These are phyloP conservation scores for Eulemur rubriventer DNA, from an alignment of 2,797 vertebrate species.

Conservation along the genomic window DNA sequence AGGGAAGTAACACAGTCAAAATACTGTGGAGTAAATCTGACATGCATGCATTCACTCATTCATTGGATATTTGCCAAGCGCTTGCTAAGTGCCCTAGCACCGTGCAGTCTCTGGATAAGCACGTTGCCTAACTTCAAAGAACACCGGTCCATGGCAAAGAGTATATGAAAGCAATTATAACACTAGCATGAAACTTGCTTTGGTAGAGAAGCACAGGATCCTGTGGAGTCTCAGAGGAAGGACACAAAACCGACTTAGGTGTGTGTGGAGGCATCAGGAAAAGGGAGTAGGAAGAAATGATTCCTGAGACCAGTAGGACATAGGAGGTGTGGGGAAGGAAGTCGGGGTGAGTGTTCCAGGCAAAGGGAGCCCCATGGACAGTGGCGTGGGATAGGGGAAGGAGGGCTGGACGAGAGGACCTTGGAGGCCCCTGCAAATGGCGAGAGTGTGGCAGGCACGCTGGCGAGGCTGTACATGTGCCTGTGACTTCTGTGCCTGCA, in stretches of 20 bases:
- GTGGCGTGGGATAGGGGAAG: not conserved
- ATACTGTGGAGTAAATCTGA: not conserved
- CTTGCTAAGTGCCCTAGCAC: not conserved
- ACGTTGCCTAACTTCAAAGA: not conserved
- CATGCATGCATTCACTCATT: not conserved
- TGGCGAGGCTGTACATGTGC: not conserved
- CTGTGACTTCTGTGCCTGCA: not conserved
- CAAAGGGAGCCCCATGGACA: not conserved
- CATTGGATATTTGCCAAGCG: not conserved
- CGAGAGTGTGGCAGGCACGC: not conserved
- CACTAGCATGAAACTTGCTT: not conserved
- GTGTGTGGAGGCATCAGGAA: not conserved
- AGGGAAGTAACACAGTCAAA: not conserved
- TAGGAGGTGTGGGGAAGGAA: not conserved
- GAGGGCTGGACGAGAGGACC: not conserved
- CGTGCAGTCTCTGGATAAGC: not conserved
- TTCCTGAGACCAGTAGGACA: not conserved
- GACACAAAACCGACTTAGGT: not conserved
- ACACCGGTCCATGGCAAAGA: not conserved
- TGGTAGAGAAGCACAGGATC: not conserved
- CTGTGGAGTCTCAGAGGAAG: not conserved
- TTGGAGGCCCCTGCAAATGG: not conserved
- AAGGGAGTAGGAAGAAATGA: not conserved
- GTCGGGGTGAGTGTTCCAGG: not conserved
- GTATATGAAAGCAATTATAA: not conserved